A percentile compares a stretch with the other conserved stretches of the same genome.
phyloP scores from a whole-genome alignment of 1,140 invertebrate genomes.

The Magallana gigas region DNA sequence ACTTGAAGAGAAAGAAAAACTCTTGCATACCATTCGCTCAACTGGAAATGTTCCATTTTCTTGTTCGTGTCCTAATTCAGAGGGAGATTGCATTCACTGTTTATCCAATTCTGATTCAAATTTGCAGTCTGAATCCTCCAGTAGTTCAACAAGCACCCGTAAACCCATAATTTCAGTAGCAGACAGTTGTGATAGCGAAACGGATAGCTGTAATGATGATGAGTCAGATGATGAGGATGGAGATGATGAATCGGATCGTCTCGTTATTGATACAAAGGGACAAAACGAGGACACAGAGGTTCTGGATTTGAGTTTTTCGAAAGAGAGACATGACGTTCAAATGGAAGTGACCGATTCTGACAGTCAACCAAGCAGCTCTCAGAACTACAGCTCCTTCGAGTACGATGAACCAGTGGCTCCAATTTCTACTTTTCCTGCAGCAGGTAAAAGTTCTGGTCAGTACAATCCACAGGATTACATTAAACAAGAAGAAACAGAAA shows the following conservation, averaged over 20 bases:
- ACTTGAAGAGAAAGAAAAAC: constrained; percentile 7
- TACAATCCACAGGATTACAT: background rate
- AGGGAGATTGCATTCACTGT: background rate
- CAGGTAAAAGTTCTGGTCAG: background rate
- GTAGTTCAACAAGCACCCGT: background rate
- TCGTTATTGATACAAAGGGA: background rate
- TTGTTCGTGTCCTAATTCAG: constrained; percentile 1
- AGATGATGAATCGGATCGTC: constrained; percentile 7
- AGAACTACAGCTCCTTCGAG: background rate
- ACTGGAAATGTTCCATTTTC: background rate
- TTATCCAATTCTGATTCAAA: background rate
- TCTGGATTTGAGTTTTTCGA: constrained; percentile 22
- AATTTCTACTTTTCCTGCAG: background rate
- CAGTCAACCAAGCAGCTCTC: constrained; percentile 3
- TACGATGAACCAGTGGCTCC: background rate
- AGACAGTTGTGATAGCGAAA: background rate
- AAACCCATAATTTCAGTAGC: background rate
- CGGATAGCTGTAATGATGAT: constrained; percentile 5
- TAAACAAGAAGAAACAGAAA: background rate
- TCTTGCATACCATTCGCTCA: background rate
- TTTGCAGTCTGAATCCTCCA: constrained; percentile 2
- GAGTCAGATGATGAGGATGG: background rate
- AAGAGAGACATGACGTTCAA: background rate
- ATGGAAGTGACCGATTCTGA: constrained; percentile 18
- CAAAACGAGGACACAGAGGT: background rate